These are phyloP conservation scores for Folsomia manolachei DNA, from an alignment of 2,888 invertebrate species.

Conservation along the genomic window DNA sequence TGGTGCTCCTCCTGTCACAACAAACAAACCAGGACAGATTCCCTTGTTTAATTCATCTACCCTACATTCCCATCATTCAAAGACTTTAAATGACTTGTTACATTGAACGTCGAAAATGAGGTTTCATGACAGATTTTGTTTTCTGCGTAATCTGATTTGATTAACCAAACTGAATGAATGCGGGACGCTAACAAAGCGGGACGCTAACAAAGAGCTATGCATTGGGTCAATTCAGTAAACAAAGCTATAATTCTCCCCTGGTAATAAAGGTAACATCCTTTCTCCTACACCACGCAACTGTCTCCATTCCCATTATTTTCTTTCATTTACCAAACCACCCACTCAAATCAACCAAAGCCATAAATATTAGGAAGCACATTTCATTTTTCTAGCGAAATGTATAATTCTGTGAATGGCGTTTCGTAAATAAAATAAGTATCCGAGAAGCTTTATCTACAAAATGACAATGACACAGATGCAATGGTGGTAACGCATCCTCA, in stretches of 20 bases:
- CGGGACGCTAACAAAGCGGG: too few species aligned
- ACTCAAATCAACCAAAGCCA: slow-evolving; percentile 1
- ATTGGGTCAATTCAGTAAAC: too few species aligned
- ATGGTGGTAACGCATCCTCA: too few species aligned
- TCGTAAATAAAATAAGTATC: neutral
- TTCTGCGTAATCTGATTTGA: neutral
- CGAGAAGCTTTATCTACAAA: neutral
- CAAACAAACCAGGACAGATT: neutral
- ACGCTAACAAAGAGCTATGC: too few species aligned
- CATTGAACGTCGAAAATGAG: neutral
- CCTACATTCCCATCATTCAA: neutral
- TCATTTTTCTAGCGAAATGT: slow-evolving; percentile 1
- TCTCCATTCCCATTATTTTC: neutral
- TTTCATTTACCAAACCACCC: neutral
- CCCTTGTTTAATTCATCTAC: neutral
- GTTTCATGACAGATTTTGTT: neutral
- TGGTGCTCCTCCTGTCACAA: neutral
- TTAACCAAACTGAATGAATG: neutral
- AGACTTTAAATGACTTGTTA: neutral
- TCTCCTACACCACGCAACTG: neutral
- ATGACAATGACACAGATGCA: slow-evolving; percentile 1
- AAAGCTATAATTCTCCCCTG: neutral
- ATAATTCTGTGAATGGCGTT: neutral
- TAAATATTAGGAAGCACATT: slow-evolving; percentile 4
- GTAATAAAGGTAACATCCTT: neutral